phyloP scores from a whole-genome alignment of 2,888 invertebrate species.

The Hylaea fasciaria region DNA sequence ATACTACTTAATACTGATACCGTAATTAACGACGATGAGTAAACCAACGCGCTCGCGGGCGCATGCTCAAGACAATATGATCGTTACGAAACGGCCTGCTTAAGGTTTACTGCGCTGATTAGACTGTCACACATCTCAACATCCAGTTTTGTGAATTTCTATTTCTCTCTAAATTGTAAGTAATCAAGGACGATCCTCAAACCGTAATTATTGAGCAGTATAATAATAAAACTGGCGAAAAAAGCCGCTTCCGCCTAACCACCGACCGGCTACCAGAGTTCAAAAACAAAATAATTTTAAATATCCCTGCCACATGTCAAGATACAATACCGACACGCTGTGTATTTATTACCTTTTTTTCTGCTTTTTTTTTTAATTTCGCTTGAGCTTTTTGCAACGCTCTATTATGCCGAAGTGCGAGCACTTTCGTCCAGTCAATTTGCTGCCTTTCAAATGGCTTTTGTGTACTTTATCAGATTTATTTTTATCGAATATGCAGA shows the following conservation, averaged over 20 bases:
- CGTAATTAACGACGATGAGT: not conserved
- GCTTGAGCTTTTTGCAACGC: constrained; percentile 47
- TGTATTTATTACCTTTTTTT: constrained; percentile 44
- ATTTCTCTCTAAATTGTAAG: not conserved
- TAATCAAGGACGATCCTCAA: not conserved
- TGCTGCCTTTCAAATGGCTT: constrained; percentile 51
- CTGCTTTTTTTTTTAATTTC: constrained; percentile 42
- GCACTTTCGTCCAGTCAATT: constrained; percentile 69
- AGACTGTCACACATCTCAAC: too few species aligned
- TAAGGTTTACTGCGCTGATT: not conserved
- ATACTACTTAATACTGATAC: not conserved
- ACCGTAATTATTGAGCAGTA: constrained; percentile 4
- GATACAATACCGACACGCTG: constrained; percentile 46
- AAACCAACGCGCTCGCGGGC: not conserved
- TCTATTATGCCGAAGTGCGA: constrained; percentile 58
- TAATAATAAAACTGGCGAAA: constrained; percentile 17
- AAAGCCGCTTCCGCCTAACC: constrained; percentile 28
- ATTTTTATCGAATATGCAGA: constrained; percentile 43
- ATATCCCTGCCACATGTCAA: constrained; percentile 55
- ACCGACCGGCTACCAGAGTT: constrained; percentile 20
- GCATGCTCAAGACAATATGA: not conserved
- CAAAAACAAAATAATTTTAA: constrained; percentile 44
- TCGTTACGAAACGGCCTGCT: not conserved
- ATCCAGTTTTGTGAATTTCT: not conserved
- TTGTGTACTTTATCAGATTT: constrained; percentile 48